Base-by-base conservation (phyloP, 2,113 vertebrate genomes). In the Indicator indicator region DNA sequence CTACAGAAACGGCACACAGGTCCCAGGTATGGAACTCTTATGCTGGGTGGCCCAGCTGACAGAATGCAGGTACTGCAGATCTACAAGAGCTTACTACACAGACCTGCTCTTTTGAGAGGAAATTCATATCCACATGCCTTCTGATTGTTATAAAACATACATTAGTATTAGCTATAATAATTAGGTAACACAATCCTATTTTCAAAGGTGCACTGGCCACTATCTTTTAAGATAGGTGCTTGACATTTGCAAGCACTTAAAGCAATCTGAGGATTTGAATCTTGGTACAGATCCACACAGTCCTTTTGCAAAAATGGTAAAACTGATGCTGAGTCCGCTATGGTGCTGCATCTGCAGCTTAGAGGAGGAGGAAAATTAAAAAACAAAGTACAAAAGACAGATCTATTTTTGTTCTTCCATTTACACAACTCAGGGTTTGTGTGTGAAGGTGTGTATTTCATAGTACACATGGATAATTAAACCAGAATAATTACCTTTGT, bases 1-100 rank as follows among this genome's bases (percentile, higher is more conserved):
- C 1, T 5, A 5, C 18, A 8, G 6, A 54, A 36, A 10, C 1
- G 26, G 12, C 58, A 14, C 3, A 5, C 3, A 15, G 40, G 23
- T 33, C 56, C 28, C n/a, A n/a, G 63, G 9, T 9, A 30, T 1
- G 5, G 36, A 65, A 69, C 16, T 52, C 7, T 40, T 16, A 36
- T 3, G 8, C 44, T 18, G 44, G 38, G 65, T 2, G 2, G 42
- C 59, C 8, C 30, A 28, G 48, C 50, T 52, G 26, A 62, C 36
- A 0, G 12, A 3, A 10, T 8, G 12, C 2, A 12, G 33, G 3
- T 13, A 4, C 23, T 38, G 20, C 56, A 42, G 14, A 30, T 5
- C 63, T 17, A 3, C 33, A 11, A 11, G 18, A 27, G 3, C 20
- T 80, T 42, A 9, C 32, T 3, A 1, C 2, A 18, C 33, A 60